Percentiles rank a stretch among this genome's conserved stretches.
These are phyloP conservation scores for Jaculus jaculus DNA, from an alignment of 2,113 vertebrate genomes.

Conservation along the genomic window DNA sequence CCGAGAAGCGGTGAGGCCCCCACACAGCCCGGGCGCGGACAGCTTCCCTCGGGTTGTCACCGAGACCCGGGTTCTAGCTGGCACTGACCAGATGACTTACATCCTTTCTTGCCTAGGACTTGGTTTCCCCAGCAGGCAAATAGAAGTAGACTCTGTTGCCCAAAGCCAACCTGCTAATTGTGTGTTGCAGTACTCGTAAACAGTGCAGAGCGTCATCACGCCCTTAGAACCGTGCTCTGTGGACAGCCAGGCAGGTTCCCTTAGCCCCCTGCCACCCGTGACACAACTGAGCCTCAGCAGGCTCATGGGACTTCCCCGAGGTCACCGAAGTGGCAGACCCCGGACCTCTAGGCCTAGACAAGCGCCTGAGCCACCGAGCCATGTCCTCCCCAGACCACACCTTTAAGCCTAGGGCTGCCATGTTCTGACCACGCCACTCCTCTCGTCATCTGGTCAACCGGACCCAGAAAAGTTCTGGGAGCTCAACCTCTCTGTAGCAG, in stretches of 20 bases:
- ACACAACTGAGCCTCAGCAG: not conserved
- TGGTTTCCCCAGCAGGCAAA: conserved; percentile 10
- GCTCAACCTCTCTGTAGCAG: not conserved
- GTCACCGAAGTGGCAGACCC: not conserved
- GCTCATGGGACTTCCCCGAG: not conserved
- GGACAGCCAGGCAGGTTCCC: not conserved
- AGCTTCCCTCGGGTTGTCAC: not conserved
- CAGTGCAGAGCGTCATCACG: not conserved
- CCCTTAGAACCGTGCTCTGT: not conserved
- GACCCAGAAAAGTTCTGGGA: not conserved
- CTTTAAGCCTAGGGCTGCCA: not conserved
- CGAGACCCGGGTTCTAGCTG: not conserved
- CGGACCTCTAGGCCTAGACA: not conserved
- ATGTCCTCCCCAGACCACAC: not conserved
- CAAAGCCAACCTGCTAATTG: not conserved
- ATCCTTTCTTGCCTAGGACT: conserved; percentile 23
- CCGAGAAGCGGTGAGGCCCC: conserved; percentile 90
- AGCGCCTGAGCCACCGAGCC: no score
- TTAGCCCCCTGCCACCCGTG: not conserved
- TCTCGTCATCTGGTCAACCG: not conserved
- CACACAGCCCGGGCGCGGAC: not conserved
- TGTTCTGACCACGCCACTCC: not conserved
- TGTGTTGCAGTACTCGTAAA: not conserved
- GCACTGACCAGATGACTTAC: not conserved
- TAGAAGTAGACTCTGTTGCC: not conserved